Evolutionary conservation across 2,113 vertebrate genomes (phyloP), one percentile per base, ranked within the genome.

Genomic region (Ctenodactylus gundi): DNA sequence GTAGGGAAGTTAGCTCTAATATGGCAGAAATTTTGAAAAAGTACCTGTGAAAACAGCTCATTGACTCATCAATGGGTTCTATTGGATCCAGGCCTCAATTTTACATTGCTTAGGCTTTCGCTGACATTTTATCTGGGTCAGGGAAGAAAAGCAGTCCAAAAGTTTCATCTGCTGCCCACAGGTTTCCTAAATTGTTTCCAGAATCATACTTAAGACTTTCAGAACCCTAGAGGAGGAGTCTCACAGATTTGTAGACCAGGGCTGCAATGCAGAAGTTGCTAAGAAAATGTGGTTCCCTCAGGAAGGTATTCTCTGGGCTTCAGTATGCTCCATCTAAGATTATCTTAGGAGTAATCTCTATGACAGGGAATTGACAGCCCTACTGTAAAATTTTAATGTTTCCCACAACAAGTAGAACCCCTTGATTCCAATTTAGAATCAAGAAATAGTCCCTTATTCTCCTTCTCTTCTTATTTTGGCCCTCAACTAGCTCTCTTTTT

Each of bases 21-120:
- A 12, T 73, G 46, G 87, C 14, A 75, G 21, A 82, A 90, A 46
- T 96, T 85, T 85, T 77, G 8, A 90, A 90, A 94, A 53, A n/a
- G 20, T 55, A 67, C 57, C 46, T 90, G 36, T 13, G 18, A 65
- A 93, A 93, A 95, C 0, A 88, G n/a, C 8, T 60, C 29, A 39
- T 7, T 81, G 13, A 94, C 51, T 90, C 46, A 58, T 97, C 51
- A 62, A 11, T 58, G 20, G 82, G 36, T 29, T 96, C 60, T 81
- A 11, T 10, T 57, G 15, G 84, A 36, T 65, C 29, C 60, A 78
- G n/a, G 41, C 65, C 29, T 88, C 72, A 34, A 82, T 67, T 94
- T 76, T 68, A 95, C 31, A 92, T 93, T 84, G 25, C 36, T 36
- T 73, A 29, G 31, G 4, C 14, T 72, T 46, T 95, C 46, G 41